Evolutionary conservation across 2,888 invertebrate genomes (phyloP), one percentile per base, ranked within the genome.

Genomic region (Melanotus villosus): DNA sequence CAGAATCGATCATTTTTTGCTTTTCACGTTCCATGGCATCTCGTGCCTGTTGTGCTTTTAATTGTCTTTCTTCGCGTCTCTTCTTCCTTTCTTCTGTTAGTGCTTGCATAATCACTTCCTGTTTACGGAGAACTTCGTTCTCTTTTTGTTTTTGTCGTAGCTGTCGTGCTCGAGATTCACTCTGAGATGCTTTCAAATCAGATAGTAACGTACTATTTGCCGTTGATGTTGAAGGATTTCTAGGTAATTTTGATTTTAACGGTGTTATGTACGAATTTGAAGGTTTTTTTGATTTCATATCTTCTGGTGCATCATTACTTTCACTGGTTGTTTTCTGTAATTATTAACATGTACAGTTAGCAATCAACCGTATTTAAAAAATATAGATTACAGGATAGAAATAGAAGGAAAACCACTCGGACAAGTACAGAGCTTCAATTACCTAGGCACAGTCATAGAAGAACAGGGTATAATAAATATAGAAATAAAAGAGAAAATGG

Each of bases 21-120:
- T 82, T 85, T 5, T 86, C 86, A 47, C 84, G 82, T 76, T 90
- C 89, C 5, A 85, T 71, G 71, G 86, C 86, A 60, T 89, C 86
- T 21, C 84, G 81, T 57, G 85, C 85, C 70, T 80, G 85, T 73
- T 86, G 86, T 16, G 83, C 83, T 74, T 82, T 85, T 38, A 84
- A 68, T 65, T 86, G 83, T 73, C 85, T 86, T 68, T 87, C 86
- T 72, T 80, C 81, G 4, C 81, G 78, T 71, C 78, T 80, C 14
- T 86, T 86, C 75, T 84, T 87, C 77, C 89, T 90, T 75, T 86
- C 85, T 71, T 90, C 91, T 2, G 85, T 84, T 80, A 87, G 86
- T 6, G 89, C 88, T 67, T 88, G 88, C 10, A 90, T 76, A 60
- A 89, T 75, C 1, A 89, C 90, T 19, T 90, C 90, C 59, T 89